Evolutionary conservation across 1,140 invertebrate genomes (phyloP).

Genomic region (Sycophaga agraensis): DNA sequence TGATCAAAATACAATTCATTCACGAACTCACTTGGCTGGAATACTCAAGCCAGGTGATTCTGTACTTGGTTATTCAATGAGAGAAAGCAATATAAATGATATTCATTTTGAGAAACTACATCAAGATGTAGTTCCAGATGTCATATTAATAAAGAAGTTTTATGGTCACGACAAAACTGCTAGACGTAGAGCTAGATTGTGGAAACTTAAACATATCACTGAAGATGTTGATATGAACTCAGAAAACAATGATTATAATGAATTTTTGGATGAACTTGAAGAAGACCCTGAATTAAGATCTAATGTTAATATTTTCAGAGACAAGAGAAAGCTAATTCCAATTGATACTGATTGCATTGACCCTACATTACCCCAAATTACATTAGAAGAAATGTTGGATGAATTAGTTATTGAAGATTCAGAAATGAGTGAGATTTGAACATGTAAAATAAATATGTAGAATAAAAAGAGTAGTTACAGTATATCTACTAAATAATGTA

Average conservation of each 20-base stretch:
- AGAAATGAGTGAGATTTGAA: slow-evolving; percentile 62
- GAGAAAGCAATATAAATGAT: slow-evolving; percentile 90
- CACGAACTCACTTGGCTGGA: slow-evolving; percentile 92
- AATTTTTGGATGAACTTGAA: slow-evolving; percentile 97
- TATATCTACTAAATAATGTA: too few relatives aligned
- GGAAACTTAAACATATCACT: slow-evolving; percentile 89
- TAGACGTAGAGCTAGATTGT: slow-evolving; percentile 75
- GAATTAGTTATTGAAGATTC: slow-evolving; percentile 83
- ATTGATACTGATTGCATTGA: slow-evolving; percentile 69
- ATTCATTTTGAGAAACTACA: slow-evolving; percentile 81
- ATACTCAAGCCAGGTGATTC: slow-evolving; percentile 90
- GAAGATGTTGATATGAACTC: slow-evolving; percentile 67
- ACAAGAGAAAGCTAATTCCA: slow-evolving; percentile 63
- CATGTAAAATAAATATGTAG: not conserved
- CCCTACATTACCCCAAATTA: slow-evolving; percentile 77
- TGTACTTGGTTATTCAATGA: slow-evolving; percentile 88
- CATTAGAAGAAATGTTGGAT: slow-evolving; percentile 96
- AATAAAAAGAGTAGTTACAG: too few relatives aligned
- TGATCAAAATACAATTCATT: slow-evolving; percentile 80
- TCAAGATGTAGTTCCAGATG: slow-evolving; percentile 76
- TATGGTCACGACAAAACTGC: slow-evolving; percentile 72
- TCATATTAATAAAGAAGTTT: slow-evolving; percentile 91
- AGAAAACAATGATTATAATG: slow-evolving; percentile 83
- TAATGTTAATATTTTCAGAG: slow-evolving; percentile 93
- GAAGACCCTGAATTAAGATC: slow-evolving; percentile 87